phyloP scores from a whole-genome alignment of 2,797 vertebrate species.

The Semaprochilodus insignis region DNA sequence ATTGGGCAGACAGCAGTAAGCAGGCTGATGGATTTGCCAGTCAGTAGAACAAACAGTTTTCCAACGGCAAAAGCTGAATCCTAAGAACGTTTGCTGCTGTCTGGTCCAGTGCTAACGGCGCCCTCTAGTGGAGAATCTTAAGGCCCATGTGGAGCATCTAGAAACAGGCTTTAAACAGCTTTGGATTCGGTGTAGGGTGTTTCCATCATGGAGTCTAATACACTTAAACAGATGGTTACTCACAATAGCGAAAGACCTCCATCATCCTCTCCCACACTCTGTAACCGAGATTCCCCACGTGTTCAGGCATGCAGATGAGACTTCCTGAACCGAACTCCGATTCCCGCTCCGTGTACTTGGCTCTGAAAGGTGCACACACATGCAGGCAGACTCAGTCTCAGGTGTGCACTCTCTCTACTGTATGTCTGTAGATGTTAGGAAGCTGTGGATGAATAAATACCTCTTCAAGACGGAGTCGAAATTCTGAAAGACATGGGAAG shows the following conservation, averaged over 20 bases:
- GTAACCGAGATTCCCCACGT: constrained; percentile 61
- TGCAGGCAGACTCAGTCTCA: not conserved
- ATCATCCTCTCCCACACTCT: constrained; percentile 66
- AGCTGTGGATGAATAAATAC: not conserved
- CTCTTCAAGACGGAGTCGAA: constrained; percentile 26
- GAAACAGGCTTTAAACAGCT: no score
- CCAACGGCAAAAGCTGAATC: no score
- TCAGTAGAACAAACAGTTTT: no score
- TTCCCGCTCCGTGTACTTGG: not conserved
- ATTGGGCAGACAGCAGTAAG: no score
- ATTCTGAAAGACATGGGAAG: constrained; percentile 34
- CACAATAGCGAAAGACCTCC: constrained; percentile 60
- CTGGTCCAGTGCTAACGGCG: no score
- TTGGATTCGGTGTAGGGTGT: not conserved
- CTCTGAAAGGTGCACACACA: constrained; percentile 40
- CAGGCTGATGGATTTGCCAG: no score
- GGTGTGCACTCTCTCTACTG: not conserved
- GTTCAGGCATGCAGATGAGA: constrained; percentile 61
- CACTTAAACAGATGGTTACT: constrained; percentile 12
- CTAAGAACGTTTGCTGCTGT: no score
- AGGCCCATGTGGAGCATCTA: no score
- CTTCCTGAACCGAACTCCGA: constrained; percentile 38
- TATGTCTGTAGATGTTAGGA: not conserved
- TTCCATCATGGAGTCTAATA: not conserved
- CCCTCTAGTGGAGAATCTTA: no score